Evolutionary conservation across 2,888 invertebrate species (phyloP).

Genomic region (Branchipolynoe longqiensis): DNA sequence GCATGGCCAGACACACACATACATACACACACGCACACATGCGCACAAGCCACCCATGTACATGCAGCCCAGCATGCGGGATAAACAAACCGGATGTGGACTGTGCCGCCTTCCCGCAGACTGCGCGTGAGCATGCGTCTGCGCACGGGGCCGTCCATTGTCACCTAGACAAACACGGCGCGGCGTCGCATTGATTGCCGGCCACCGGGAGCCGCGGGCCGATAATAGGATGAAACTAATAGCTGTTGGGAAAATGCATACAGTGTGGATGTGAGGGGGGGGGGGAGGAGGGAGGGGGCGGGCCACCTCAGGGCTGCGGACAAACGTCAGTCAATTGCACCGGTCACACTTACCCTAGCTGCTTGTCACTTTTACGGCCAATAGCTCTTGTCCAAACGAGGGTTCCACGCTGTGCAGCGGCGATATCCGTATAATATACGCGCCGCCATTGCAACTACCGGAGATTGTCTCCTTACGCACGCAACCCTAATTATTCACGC

Average conservation of each 20-base stretch:
- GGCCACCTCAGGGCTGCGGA: neutral
- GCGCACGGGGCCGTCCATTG: neutral
- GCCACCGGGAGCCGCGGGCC: neutral
- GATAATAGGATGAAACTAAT: conserved; percentile 48
- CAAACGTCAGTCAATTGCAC: conserved; percentile 12
- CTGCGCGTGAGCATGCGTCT: neutral
- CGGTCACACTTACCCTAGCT: neutral
- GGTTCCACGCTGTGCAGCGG: neutral
- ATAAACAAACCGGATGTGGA: too few species aligned
- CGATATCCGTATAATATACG: conserved; percentile 5
- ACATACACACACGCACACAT: neutral
- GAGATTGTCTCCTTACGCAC: neutral
- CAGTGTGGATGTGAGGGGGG: neutral
- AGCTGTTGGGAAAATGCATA: conserved; percentile 28
- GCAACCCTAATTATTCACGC: conserved; percentile 5
- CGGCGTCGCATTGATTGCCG: conserved; percentile 28
- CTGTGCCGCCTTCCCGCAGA: too few species aligned
- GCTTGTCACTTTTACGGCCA: conserved; percentile 1
- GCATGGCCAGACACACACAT: neutral
- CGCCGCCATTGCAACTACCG: neutral
- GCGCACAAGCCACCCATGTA: too few species aligned
- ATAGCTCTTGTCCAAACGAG: neutral
- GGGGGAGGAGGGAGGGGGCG: neutral
- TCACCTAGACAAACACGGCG: conserved; percentile 1
- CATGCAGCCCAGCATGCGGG: too few species aligned